Conservation (phyloP, 2,888 invertebrate genomes). For the Chironomus tentans region DNA sequence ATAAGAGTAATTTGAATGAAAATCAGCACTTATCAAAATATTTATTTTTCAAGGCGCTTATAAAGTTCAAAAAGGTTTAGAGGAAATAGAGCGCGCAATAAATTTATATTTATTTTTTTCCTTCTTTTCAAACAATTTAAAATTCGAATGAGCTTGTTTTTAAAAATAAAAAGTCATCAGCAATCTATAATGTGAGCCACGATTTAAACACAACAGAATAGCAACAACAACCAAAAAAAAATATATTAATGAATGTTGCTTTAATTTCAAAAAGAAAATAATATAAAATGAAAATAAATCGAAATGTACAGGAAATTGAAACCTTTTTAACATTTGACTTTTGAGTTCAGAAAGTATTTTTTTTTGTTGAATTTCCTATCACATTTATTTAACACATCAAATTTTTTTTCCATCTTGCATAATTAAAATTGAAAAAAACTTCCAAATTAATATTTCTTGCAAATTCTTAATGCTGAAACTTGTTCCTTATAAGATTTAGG, state of each 20-base stretch:
- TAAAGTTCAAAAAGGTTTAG: constrained; percentile 8
- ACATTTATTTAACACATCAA: neutral
- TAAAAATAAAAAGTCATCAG: neutral
- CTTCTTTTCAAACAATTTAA: constrained; percentile 5
- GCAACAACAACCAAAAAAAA: neutral
- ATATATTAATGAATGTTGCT: neutral
- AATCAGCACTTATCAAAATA: too few relatives aligned
- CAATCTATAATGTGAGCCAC: neutral
- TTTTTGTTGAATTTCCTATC: neutral
- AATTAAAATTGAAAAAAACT: neutral
- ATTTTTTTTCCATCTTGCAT: neutral
- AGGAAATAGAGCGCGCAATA: constrained; percentile 22
- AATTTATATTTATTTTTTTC: neutral
- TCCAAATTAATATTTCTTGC: neutral
- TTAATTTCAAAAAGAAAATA: neutral
- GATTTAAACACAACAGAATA: neutral
- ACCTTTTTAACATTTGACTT: constrained; percentile 15
- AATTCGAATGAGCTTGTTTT: constrained; percentile 19
- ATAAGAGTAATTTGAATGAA: too few relatives aligned
- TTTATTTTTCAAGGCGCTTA: neutral
- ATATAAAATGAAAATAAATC: neutral
- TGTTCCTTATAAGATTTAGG: neutral
- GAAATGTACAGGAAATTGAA: constrained; percentile 12
- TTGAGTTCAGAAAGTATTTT: neutral
- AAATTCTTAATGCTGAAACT: neutral